A percentile compares a stretch with the other conserved stretches of the same genome.
phyloP scores from a whole-genome alignment of 2,113 vertebrate species.

The Halcyon malimbica region DNA sequence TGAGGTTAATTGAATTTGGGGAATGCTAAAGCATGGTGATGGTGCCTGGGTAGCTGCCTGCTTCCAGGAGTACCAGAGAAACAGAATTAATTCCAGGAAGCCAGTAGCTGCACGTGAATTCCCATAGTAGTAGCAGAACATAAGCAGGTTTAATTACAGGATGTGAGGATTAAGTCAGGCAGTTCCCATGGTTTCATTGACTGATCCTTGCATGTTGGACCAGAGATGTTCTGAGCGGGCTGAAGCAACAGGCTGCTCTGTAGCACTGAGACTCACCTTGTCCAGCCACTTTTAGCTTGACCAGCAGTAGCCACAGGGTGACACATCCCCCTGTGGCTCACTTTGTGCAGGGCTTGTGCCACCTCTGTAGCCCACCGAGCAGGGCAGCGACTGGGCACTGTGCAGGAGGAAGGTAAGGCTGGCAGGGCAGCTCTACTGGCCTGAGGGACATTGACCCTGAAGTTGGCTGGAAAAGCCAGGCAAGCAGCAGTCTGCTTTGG shows the following conservation, averaged over 20 bases:
- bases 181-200: neutral
- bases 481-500: neutral
- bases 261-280: neutral
- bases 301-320: neutral
- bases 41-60: neutral
- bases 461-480: neutral
- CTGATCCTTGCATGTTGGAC: neutral
- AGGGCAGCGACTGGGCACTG: neutral
- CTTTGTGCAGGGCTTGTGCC: neutral
- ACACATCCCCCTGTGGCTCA: neutral
- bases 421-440: neutral
- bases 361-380: neutral
- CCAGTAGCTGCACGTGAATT: neutral
- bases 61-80: neutral
- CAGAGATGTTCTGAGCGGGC: neutral
- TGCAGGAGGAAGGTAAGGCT: neutral
- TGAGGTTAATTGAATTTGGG: conserved; percentile 16
- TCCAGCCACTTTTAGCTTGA: neutral
- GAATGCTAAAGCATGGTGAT: neutral
- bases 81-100: neutral
- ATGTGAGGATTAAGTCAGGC: neutral
- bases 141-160: conserved; percentile 7
- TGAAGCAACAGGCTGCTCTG: neutral
- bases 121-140: neutral
- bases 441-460: rapidly evolving